Percentiles rank a stretch among this genome's conserved stretches.
phyloP scores from a whole-genome alignment of 2,797 vertebrate genomes.

The Falco naumanni region DNA sequence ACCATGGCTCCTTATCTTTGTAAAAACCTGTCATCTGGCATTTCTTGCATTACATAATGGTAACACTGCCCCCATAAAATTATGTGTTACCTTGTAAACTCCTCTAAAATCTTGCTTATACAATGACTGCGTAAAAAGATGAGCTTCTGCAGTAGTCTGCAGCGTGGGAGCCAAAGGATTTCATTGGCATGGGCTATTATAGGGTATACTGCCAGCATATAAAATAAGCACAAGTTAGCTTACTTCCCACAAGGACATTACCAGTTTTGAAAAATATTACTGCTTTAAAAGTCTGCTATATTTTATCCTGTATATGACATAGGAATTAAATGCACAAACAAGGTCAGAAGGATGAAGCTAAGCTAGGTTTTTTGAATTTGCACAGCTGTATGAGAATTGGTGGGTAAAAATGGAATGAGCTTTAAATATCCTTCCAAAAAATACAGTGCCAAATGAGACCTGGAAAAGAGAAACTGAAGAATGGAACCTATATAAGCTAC shows the following conservation, averaged over 20 bases:
- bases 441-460: background rate
- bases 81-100: background rate
- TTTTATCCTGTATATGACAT: background rate
- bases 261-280: background rate
- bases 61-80: background rate
- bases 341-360: background rate
- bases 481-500: background rate
- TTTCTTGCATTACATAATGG: background rate
- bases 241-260: background rate
- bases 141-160: background rate
- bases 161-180: background rate
- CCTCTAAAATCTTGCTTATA: background rate
- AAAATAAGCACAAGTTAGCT: background rate
- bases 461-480: background rate
- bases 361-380: background rate
- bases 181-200: background rate
- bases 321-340: background rate
- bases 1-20: background rate
- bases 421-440: background rate
- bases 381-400: background rate
- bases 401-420: background rate
- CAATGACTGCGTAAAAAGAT: background rate
- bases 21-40: background rate
- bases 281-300: background rate
- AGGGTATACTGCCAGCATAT: background rate